phyloP scores from a whole-genome alignment of 2,797 vertebrate species.

The Gymnopithys bicolor region DNA sequence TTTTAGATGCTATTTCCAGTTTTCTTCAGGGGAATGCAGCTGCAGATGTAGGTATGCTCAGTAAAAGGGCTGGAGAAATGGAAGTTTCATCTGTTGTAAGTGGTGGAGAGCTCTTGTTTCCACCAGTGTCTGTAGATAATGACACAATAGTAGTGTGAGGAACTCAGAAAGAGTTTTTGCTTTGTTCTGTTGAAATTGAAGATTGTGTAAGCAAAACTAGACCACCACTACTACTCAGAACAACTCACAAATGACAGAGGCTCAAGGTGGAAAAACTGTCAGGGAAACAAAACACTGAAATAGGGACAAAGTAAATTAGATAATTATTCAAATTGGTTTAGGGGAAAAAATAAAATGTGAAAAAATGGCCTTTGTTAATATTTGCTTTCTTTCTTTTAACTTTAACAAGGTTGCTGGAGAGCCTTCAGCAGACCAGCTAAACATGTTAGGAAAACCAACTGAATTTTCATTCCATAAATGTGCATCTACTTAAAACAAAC shows the following conservation, averaged over 20 bases:
- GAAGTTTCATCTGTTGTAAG: neutral
- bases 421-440: neutral
- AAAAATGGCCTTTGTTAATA: neutral
- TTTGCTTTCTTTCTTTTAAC: neutral
- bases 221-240: neutral
- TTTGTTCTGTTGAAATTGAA: neutral
- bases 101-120: neutral
- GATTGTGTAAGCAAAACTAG: neutral
- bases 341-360: rapidly evolving
- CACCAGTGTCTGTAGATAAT: neutral
- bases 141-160: neutral
- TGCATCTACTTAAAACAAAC: neutral
- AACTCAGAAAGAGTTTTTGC: neutral
- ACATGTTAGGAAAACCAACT: neutral
- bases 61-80: neutral
- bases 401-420: neutral
- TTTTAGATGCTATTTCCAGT: neutral
- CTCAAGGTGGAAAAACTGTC: neutral
- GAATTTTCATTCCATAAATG: neutral
- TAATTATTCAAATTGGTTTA: neutral
- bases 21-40: neutral
- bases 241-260: neutral
- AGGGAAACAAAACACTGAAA: neutral
- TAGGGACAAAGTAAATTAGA: neutral
- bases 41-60: neutral